These are phyloP conservation scores for Muscicapa adusta DNA, from an alignment of 2,113 vertebrate species.

Conservation along the genomic window DNA sequence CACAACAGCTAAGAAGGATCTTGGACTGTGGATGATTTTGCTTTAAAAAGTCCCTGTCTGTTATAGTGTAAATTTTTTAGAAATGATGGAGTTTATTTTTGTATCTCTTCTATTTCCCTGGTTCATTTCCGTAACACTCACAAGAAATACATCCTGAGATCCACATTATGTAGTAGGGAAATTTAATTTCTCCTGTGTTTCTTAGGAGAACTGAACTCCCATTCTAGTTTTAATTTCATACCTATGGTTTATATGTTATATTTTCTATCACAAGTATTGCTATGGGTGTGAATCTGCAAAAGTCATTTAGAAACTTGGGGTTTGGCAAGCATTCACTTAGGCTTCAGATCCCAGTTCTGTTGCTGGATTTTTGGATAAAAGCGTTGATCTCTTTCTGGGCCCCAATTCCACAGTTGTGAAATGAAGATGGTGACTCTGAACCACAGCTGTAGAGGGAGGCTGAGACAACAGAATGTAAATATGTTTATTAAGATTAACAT, in stretches of 20 bases:
- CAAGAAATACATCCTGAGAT: background rate
- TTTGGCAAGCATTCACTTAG: background rate
- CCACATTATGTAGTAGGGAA: background rate
- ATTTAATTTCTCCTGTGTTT: background rate
- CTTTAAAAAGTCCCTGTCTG: background rate
- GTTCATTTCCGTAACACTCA: background rate
- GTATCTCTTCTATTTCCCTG: background rate
- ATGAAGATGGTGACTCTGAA: background rate
- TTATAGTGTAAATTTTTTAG: background rate
- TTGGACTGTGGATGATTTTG: background rate
- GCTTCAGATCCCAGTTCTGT: background rate
- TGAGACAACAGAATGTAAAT: background rate
- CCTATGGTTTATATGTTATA: background rate
- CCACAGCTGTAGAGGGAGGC: background rate
- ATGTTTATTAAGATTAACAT: background rate
- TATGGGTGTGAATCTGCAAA: background rate
- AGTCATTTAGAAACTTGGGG: background rate
- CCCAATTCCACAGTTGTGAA: background rate
- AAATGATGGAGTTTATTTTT: background rate
- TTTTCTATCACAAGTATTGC: background rate
- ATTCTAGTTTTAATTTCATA: background rate
- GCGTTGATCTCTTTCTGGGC: background rate
- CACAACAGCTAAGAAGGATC: background rate
- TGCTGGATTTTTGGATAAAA: background rate
- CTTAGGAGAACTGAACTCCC: background rate